Conservation (phyloP, 2,888 invertebrate species). For the Exocentrus adspersus region DNA sequence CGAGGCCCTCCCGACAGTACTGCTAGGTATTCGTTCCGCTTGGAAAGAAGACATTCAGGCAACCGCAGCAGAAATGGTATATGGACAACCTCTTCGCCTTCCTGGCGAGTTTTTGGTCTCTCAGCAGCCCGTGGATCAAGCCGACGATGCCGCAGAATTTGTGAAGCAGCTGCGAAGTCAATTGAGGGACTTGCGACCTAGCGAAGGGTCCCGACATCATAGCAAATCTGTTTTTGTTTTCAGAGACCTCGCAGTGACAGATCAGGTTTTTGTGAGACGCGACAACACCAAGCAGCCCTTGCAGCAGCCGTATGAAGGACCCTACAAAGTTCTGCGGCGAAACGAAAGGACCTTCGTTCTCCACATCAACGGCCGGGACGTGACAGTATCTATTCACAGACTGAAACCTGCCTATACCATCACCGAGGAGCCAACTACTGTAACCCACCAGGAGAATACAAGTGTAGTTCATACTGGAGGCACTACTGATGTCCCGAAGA, state of each 20-base stretch:
- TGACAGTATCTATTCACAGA: background rate
- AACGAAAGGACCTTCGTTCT: conserved; percentile 3
- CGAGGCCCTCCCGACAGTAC: conserved; percentile 17
- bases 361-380: background rate
- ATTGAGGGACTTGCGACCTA: background rate
- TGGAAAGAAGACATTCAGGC: conserved; percentile 29
- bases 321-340: background rate
- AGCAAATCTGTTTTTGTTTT: background rate
- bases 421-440: too few species aligned
- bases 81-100: background rate
- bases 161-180: background rate
- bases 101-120: background rate
- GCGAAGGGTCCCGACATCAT: background rate
- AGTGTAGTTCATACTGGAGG: too few species aligned
- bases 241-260: background rate
- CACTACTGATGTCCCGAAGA: too few species aligned
- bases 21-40: conserved; percentile 18
- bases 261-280: background rate
- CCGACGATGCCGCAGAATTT: background rate
- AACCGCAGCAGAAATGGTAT: conserved; percentile 21
- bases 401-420: background rate
- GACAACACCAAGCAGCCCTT: background rate
- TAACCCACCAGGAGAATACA: too few species aligned
- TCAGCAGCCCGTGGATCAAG: background rate
- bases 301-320: background rate